A percentile compares a stretch with the other conserved stretches of the same genome.
These are phyloP conservation scores for Pangasius larnaudii DNA, from an alignment of 2,797 vertebrate species.

Conservation along the genomic window DNA sequence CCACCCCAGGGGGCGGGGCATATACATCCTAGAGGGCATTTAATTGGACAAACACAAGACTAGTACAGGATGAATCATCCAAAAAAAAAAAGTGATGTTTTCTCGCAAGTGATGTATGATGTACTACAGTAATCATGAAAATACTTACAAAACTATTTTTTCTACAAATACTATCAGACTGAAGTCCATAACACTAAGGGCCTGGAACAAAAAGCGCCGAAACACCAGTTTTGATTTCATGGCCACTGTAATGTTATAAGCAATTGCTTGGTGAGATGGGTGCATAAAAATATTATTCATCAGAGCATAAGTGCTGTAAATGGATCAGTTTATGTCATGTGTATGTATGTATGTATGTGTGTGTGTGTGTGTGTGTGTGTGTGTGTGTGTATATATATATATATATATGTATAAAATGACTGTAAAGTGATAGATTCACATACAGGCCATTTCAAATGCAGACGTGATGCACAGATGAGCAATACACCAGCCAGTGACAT, in stretches of 20 bases:
- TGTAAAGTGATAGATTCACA: not conserved
- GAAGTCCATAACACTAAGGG: not conserved
- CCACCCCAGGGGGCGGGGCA: not conserved
- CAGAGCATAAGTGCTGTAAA: not conserved
- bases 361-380: no score
- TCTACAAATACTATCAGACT: not conserved
- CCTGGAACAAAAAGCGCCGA: not conserved
- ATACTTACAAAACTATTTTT: not conserved
- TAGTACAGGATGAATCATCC: not conserved
- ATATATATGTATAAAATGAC: not conserved
- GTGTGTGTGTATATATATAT: no score
- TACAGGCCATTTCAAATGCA: not conserved
- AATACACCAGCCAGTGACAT: not conserved
- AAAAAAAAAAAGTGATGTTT: not conserved
- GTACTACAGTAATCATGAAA: not conserved
- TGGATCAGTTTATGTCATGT: no score
- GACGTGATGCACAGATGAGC: not conserved
- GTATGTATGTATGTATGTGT: no score
- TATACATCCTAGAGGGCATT: not conserved
- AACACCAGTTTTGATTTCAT: not conserved
- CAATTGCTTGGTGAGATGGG: not conserved
- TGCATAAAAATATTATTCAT: not conserved
- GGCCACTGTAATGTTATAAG: not conserved
- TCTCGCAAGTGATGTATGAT: no score
- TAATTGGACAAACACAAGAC: not conserved